Base-by-base conservation (phyloP, 2,113 vertebrate genomes). In the Sebastes schlegelii region DNA sequence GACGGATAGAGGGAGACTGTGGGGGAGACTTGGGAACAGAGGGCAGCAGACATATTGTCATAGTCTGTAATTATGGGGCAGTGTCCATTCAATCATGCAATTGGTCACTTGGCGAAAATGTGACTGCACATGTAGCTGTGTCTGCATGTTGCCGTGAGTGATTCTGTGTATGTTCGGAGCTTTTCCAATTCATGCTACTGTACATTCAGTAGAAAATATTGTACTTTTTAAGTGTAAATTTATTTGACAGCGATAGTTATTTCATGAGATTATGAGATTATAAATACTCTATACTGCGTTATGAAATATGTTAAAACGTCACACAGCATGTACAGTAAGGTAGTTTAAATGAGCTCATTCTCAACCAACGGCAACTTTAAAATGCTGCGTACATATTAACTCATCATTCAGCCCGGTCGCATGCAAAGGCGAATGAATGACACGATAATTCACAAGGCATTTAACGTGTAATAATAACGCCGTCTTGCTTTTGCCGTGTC, bases 21-120 rank as follows among this genome's bases (percentile, higher is more conserved):
- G 76, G 48, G 75, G 78, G 72, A 74, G 69, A 65, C 61, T 43
- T 45, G 82, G 76, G 67, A 80, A 74, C 75, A 61, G 84, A 79
- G 78, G 75, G 83, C 86, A 81, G 88, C 76, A 88, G 90, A 88
- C 83, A 86, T 90, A 91, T 92, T 93, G 89, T 84, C 85, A 70
- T 67, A 61, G 83, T 62, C 66, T 85, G 86, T 92, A 92, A 91
- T 92, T 92, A 92, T 89, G 88, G 82, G 42, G 23, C 80, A 80
- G 69, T 75, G 80, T 89, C 62, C 81, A 52, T 88, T 90, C 91
- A 87, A 65, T 88, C 84, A 80, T 60, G 63, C 72, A 80, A 85
- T 68, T 78, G 69, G 89, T 82, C 65, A 49, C 54, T 75, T 66
- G 51, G 77, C 8, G 34, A 34, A 10, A 83, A 74, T 82, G 74